A percentile compares a stretch with the other conserved stretches of the same genome.
phyloP scores from a whole-genome alignment of 2,797 vertebrate species.

The Momotus momota region DNA sequence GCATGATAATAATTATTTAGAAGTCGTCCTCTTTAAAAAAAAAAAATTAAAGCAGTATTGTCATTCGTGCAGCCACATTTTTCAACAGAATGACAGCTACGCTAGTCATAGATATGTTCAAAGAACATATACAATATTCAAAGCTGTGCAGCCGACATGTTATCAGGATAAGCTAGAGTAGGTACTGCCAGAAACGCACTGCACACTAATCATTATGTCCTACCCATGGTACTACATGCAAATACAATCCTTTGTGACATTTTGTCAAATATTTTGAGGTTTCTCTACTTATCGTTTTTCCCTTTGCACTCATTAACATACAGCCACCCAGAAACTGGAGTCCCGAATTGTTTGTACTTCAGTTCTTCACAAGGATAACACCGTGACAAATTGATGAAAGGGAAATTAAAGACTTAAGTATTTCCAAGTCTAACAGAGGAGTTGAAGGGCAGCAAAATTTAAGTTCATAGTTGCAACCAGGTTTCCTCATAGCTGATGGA shows the following conservation, averaged over 20 bases:
- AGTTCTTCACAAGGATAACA: conserved; percentile 47
- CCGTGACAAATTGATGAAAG: conserved; percentile 72
- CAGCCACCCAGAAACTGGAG: conserved; percentile 57
- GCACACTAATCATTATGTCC: conserved; percentile 84
- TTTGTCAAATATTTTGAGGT: conserved; percentile 85
- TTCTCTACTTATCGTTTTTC: conserved; percentile 71
- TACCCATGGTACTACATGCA: conserved; percentile 81
- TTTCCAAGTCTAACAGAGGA: conserved; percentile 38
- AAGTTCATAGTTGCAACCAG: conserved; percentile 43
- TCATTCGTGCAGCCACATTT: conserved; percentile 79
- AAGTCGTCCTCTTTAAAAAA: conserved; percentile 77
- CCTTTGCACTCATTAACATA: conserved; percentile 75
- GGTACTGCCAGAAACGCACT: conserved; percentile 74
- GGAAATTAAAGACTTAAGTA: conserved; percentile 72
- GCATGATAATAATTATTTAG: conserved; percentile 88
- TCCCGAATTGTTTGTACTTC: conserved; percentile 30
- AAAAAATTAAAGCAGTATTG: conserved; percentile 78
- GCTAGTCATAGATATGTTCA: conserved; percentile 82
- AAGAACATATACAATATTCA: conserved; percentile 84
- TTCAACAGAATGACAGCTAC: conserved; percentile 81
- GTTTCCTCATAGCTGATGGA: not conserved
- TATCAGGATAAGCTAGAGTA: conserved; percentile 81
- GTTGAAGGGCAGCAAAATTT: conserved; percentile 23
- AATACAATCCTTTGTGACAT: conserved; percentile 85
- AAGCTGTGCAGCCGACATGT: conserved; percentile 81